These are phyloP conservation scores for Ceratoteleas bidentatus DNA, from an alignment of 1,140 invertebrate genomes.

Conservation along the genomic window DNA sequence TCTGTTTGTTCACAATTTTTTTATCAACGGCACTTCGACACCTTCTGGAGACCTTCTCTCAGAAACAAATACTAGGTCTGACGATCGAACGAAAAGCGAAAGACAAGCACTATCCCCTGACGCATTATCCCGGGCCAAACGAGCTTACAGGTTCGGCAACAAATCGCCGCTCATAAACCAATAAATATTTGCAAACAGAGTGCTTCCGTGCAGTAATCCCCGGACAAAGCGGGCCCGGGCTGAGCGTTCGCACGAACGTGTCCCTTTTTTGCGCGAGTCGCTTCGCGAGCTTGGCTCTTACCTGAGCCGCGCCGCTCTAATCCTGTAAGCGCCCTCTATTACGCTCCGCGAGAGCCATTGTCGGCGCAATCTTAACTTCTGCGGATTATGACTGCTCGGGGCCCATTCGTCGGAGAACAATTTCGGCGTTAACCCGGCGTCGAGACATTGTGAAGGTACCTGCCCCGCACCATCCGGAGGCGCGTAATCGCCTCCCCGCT, in stretches of 20 bases:
- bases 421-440: slow-evolving; percentile 50
- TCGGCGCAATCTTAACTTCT: slow-evolving; percentile 77
- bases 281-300: slow-evolving; percentile 67
- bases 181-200: slow-evolving; percentile 54
- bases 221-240: background rate
- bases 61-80: background rate
- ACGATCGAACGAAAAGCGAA: background rate
- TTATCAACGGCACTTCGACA: no score
- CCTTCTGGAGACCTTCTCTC: no score
- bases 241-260: slow-evolving; percentile 33
- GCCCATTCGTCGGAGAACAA: slow-evolving; percentile 71
- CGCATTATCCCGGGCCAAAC: slow-evolving; percentile 11
- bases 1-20: no score
- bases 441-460: slow-evolving; percentile 38
- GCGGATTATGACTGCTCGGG: slow-evolving; percentile 77
- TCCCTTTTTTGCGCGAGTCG: slow-evolving; percentile 55
- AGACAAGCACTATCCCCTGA: slow-evolving; percentile 8
- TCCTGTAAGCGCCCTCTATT: slow-evolving; percentile 78
- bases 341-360: slow-evolving; percentile 76
- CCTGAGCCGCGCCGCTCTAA: slow-evolving; percentile 72
- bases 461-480: slow-evolving; percentile 35
- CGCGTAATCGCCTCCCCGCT: slow-evolving; percentile 68
- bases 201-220: slow-evolving; percentile 37
- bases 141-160: slow-evolving; percentile 36
- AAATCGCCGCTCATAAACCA: slow-evolving; percentile 53